Evolutionary conservation across 2,888 invertebrate genomes (phyloP).

Genomic region (Malacosoma neustria): DNA sequence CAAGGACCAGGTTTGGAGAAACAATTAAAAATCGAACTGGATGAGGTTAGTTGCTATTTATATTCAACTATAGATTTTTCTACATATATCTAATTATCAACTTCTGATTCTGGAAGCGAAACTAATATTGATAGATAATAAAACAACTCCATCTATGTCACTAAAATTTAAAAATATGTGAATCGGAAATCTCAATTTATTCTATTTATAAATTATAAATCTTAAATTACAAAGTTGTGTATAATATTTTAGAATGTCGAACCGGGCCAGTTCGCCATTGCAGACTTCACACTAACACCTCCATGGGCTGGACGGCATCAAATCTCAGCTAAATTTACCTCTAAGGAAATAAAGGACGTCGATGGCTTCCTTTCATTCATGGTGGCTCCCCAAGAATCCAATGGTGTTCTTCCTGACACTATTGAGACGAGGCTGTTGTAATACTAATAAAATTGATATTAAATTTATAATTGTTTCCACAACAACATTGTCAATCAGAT

Average conservation of each 20-base stretch:
- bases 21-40: conserved; percentile 80
- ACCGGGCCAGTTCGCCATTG: conserved; percentile 81
- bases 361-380: conserved; percentile 89
- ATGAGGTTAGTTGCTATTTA: conserved; percentile 59
- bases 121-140: no score
- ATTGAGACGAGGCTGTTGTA: conserved; percentile 38
- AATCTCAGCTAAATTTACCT: conserved; percentile 89
- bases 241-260: conserved; percentile 40
- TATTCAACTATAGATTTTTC: no score
- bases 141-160: no score
- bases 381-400: conserved; percentile 69
- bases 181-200: no score
- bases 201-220: no score
- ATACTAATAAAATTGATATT: no score
- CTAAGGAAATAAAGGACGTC: conserved; percentile 91
- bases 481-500: no score
- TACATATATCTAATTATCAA: no score
- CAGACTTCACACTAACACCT: conserved; percentile 85
- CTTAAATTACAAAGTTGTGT: no score
- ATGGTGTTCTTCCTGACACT: conserved; percentile 39
- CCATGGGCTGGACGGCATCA: conserved; percentile 86
- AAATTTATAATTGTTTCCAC: no score
- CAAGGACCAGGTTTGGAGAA: conserved; percentile 88
- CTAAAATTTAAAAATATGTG: no score
- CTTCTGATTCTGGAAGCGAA: no score